A percentile compares a stretch with the other conserved stretches of the same genome.
phyloP scores from a whole-genome alignment of 2,113 vertebrate species.

The Noctilio leporinus region DNA sequence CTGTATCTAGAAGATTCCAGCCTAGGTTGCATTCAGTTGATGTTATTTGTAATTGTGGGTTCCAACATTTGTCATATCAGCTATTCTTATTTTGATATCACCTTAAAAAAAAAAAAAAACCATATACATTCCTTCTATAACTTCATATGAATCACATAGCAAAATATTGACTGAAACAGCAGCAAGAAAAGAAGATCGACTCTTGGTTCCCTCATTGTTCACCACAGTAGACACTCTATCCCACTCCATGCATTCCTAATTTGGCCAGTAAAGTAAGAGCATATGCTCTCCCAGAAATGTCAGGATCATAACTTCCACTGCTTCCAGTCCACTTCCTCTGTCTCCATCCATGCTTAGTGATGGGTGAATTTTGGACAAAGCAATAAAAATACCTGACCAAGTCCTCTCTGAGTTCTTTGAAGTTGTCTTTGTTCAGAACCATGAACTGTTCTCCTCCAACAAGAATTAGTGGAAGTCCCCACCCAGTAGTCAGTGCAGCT shows the following conservation, averaged over 20 bases:
- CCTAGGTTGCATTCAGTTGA: not conserved
- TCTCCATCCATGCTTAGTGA: not conserved
- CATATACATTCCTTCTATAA: not conserved
- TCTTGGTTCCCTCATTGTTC: not conserved
- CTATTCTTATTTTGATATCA: not conserved
- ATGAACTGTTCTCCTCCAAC: not conserved
- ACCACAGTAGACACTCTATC: not conserved
- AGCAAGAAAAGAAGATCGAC: not conserved
- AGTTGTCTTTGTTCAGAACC: not conserved
- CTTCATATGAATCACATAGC: not conserved
- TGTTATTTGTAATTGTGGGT: not conserved
- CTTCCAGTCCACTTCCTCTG: not conserved
- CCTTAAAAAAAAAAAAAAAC: not conserved
- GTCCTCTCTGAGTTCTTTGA: not conserved
- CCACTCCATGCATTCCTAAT: not conserved
- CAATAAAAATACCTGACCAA: not conserved
- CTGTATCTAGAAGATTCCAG: not conserved
- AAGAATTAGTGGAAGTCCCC: too few species aligned
- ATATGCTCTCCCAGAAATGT: not conserved
- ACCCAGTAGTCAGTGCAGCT: not conserved
- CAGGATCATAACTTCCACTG: not conserved
- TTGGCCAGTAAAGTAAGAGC: not conserved
- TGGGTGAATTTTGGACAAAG: not conserved
- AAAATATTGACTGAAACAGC: not conserved
- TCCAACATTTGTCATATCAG: not conserved